Percentiles rank a stretch among this genome's conserved stretches.
Evolutionary conservation across 2,113 vertebrate species (phyloP).

Genomic region (Rana temporaria): DNA sequence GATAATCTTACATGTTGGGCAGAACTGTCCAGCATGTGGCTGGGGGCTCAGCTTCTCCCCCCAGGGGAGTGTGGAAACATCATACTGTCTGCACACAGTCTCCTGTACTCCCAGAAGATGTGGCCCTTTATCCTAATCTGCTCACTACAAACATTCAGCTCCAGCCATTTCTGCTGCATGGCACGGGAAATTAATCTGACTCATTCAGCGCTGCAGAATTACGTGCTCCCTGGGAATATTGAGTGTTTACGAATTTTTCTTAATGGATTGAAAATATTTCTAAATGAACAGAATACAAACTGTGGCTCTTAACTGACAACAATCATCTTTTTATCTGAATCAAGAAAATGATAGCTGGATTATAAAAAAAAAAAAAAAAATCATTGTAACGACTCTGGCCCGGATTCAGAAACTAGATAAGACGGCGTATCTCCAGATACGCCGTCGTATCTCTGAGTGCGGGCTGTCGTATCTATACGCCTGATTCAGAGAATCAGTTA

Average conservation of each 20-base stretch:
- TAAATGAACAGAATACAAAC: slow-evolving; percentile 39
- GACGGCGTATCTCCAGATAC: too few species aligned
- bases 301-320: slow-evolving; percentile 37
- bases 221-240: slow-evolving; percentile 55
- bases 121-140: slow-evolving; percentile 54
- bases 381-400: too few species aligned
- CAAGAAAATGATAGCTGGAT: neutral
- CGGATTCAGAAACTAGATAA: too few species aligned
- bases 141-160: slow-evolving; percentile 52
- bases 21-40: slow-evolving; percentile 57
- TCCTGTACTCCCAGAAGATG: slow-evolving; percentile 47
- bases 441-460: too few species aligned
- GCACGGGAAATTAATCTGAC: slow-evolving; percentile 55
- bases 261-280: slow-evolving; percentile 55
- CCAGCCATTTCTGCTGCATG: slow-evolving; percentile 34
- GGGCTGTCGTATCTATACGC: too few species aligned
- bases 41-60: slow-evolving; percentile 43
- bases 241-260: slow-evolving; percentile 45
- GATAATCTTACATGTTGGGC: slow-evolving; percentile 58
- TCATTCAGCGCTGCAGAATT: slow-evolving; percentile 43
- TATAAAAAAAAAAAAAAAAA: too few species aligned
- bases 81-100: slow-evolving; percentile 52
- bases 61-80: slow-evolving; percentile 10
- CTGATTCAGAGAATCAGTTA: too few species aligned
- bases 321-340: slow-evolving; percentile 24